Conservation (phyloP, 2,113 vertebrate species). For the Ictalurus furcatus region DNA sequence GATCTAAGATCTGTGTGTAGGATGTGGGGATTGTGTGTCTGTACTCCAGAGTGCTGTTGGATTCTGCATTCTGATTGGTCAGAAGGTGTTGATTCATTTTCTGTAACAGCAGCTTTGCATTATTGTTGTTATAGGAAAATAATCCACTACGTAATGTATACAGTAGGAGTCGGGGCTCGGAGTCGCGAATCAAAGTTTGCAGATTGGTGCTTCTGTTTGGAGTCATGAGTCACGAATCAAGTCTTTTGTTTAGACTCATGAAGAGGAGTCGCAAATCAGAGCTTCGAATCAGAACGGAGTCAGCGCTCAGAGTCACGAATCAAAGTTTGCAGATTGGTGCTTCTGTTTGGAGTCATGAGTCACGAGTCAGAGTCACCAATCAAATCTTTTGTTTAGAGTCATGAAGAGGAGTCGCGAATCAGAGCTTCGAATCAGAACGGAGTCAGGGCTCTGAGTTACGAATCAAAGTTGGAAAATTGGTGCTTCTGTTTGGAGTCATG, state of each 20-base stretch:
- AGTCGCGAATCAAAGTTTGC: too few species aligned
- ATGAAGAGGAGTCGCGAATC: too few species aligned
- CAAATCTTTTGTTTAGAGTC: background rate
- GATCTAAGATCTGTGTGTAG: background rate
- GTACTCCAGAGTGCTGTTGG: too few species aligned
- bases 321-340: too few species aligned
- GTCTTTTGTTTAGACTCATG: background rate
- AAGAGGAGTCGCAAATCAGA: too few species aligned
- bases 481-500: too few species aligned
- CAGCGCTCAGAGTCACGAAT: background rate
- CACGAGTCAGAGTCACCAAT: background rate
- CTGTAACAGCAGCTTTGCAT: background rate
- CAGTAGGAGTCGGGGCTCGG: background rate
- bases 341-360: too few species aligned
- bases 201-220: too few species aligned
- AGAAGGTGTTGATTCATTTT: background rate
- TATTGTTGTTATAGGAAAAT: background rate
- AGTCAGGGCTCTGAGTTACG: background rate
- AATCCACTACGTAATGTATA: background rate
- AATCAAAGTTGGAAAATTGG: too few species aligned
- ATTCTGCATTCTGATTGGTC: conserved; percentile 6
- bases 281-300: background rate
- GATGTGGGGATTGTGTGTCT: background rate
- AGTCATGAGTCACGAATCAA: background rate
- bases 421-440: background rate